A percentile compares a stretch with the other conserved stretches of the same genome.
phyloP scores from a whole-genome alignment of 2,888 invertebrate genomes.

The Lissocephala sabroskyi region DNA sequence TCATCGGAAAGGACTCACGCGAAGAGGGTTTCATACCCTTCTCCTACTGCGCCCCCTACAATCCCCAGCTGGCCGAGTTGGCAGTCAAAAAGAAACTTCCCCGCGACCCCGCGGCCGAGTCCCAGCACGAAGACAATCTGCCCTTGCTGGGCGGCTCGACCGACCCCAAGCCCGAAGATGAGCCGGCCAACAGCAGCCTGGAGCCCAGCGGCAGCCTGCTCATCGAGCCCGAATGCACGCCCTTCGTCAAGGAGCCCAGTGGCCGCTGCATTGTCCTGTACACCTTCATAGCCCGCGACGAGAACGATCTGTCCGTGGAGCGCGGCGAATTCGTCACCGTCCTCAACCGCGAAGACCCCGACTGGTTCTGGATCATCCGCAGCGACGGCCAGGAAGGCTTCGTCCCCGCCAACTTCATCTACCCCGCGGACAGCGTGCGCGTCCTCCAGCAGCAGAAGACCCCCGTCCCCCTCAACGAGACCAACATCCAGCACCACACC shows the following conservation, averaged over 20 bases:
- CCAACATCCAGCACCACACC: conserved; percentile 40
- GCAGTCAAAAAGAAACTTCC: conserved; percentile 91
- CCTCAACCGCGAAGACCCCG: conserved; percentile 93
- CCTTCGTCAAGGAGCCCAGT: conserved; percentile 86
- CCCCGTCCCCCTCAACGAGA: conserved; percentile 32
- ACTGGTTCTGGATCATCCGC: conserved; percentile 97
- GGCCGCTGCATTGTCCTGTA: conserved; percentile 94
- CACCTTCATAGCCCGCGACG: conserved; percentile 93
- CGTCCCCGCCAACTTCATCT: conserved; percentile 94
- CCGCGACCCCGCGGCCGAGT: conserved; percentile 74
- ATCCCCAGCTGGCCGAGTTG: conserved; percentile 83
- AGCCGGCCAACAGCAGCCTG: conserved; percentile 65
- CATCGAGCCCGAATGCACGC: conserved; percentile 77
- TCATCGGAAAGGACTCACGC: conserved; percentile 90
- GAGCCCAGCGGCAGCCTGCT: conserved; percentile 60
- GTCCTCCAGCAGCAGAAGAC: conserved; percentile 43
- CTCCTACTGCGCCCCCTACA: conserved; percentile 91
- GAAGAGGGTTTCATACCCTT: conserved; percentile 96
- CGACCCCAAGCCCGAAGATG: conserved; percentile 54
- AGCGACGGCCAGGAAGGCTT: conserved; percentile 96
- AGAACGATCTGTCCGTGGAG: conserved; percentile 95
- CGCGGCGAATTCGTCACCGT: conserved; percentile 97
- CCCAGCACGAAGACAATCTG: conserved; percentile 51
- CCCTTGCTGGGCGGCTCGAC: conserved; percentile 42
- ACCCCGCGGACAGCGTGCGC: conserved; percentile 86